phyloP scores from a whole-genome alignment of 2,797 vertebrate species.

The Gambelia wislizenii region DNA sequence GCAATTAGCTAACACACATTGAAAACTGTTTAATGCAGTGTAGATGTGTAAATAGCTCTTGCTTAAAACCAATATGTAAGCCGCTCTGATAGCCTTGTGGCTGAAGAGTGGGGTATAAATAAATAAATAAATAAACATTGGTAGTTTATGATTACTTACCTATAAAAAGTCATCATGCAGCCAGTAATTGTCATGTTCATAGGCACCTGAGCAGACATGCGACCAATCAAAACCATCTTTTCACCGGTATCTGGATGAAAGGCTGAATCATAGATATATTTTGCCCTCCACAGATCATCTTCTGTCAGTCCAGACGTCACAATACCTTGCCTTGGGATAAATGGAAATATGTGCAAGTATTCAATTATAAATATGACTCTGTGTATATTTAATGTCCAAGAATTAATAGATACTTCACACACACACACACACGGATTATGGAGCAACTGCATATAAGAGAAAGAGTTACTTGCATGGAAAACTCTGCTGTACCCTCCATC shows the following conservation, averaged over 20 bases:
- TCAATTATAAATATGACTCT: background rate
- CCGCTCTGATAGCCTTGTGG: too few species aligned
- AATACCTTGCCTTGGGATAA: slow-evolving; percentile 85
- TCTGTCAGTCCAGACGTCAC: slow-evolving; percentile 90
- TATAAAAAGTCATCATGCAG: slow-evolving; percentile 99
- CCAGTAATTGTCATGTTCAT: slow-evolving; percentile 99
- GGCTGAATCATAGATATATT: slow-evolving; percentile 96
- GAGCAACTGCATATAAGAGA: too few species aligned
- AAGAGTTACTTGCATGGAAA: background rate
- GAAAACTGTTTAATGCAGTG: too few species aligned
- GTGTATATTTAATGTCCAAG: background rate
- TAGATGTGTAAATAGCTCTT: too few species aligned
- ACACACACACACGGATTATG: too few species aligned
- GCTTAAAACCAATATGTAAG: too few species aligned
- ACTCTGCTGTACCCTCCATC: background rate
- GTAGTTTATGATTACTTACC: slow-evolving; percentile 76
- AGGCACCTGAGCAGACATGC: slow-evolving; percentile 98
- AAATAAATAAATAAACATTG: too few species aligned
- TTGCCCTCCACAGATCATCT: slow-evolving; percentile 95
- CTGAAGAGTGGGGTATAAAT: too few species aligned
- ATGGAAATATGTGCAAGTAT: slow-evolving; percentile 12
- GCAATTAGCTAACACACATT: too few species aligned
- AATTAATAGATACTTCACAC: background rate
- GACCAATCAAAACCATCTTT: slow-evolving; percentile 97
- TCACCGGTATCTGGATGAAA: slow-evolving; percentile 98